Percentiles rank a stretch among this genome's conserved stretches.
phyloP scores from a whole-genome alignment of 2,888 invertebrate species.

The Clusia tigrina region DNA sequence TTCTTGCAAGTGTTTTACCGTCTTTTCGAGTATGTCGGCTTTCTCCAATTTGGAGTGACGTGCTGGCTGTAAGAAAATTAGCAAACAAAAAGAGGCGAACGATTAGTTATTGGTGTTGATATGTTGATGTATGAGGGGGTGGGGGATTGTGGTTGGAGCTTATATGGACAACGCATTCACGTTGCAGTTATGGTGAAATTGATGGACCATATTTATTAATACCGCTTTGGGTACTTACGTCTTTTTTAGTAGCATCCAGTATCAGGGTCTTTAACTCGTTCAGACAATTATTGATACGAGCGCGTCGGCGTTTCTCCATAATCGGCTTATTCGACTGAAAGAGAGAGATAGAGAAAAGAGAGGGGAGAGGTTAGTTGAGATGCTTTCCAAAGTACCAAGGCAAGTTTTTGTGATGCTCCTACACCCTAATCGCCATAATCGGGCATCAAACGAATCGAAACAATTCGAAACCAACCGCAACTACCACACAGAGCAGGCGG shows the following conservation, averaged over 20 bases:
- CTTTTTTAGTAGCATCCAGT: constrained; percentile 85
- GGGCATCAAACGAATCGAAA: constrained; percentile 13
- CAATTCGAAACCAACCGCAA: not conserved
- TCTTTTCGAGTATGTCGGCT: constrained; percentile 94
- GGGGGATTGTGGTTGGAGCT: not conserved
- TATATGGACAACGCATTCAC: not conserved
- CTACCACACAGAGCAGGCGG: not conserved
- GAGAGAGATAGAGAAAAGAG: constrained; percentile 35
- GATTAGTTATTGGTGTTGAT: not conserved
- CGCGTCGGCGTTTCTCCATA: constrained; percentile 90
- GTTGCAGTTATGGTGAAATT: not conserved
- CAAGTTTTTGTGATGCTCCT: constrained; percentile 8
- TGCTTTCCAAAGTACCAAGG: constrained; percentile 16
- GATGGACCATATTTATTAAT: too few relatives aligned
- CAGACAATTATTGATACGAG: constrained; percentile 88
- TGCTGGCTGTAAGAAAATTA: constrained; percentile 75
- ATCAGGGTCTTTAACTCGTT: constrained; percentile 87
- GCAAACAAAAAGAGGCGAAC: constrained; percentile 7
- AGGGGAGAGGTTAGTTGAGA: constrained; percentile 18
- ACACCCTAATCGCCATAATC: constrained; percentile 12
- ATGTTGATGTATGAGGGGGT: too few relatives aligned
- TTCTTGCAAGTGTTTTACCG: constrained; percentile 90
- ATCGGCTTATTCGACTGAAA: constrained; percentile 90
- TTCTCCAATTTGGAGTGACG: constrained; percentile 95
- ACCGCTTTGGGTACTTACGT: constrained; percentile 76